Base-by-base conservation (phyloP, 2,797 vertebrate genomes). In the Iguana delicatissima region DNA sequence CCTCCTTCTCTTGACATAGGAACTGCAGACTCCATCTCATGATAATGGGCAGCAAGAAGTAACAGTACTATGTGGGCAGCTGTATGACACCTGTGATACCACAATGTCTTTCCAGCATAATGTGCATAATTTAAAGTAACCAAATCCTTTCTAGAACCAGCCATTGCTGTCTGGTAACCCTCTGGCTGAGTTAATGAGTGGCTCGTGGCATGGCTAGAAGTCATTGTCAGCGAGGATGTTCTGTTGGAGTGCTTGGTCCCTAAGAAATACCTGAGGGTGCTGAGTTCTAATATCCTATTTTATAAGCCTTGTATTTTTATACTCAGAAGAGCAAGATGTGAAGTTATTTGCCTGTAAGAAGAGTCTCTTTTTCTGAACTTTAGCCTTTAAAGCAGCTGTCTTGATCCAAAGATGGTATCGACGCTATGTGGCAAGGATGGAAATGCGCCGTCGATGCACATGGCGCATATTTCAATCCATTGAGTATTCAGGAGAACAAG, bases 381-480 rank as follows among this genome's bases (percentile, higher is more conserved):
- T 77, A 99, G 99, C 98, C 59, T 97, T 99, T 94, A 98, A 96
- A 96, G 98, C 99, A 1, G 98, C 98, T 0, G 93, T 98, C 42
- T 93, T 99, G 95, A 99, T 99, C 91, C 99, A 99, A 93, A 97
- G 96, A 80, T 99, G 99, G 99, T 99, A 99, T 92, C 97, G 98
- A 50, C 98, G 98, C 93, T 97, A 98, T 0, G 90, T 97, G 0
- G 98, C 98, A 13, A 98, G 98, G 38, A 97, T 98, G 95, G 99
- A 99, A 96, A 98, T 98, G 98, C 98, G 98, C 52, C 97, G 98
- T 6, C 97, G 98, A 57, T 99, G 98, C 96, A 99, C 98, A 72
- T 99, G 99, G 99, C 98, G 98, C 92, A 99, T 99, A 96, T 99
- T 99, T 93, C 99, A 99, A 89, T 99, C 99, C 69, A 98, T 99